Percentiles rank a stretch among this genome's conserved stretches.
These are phyloP conservation scores for Colletes latitarsis DNA, from an alignment of 1,140 invertebrate species.

Conservation along the genomic window DNA sequence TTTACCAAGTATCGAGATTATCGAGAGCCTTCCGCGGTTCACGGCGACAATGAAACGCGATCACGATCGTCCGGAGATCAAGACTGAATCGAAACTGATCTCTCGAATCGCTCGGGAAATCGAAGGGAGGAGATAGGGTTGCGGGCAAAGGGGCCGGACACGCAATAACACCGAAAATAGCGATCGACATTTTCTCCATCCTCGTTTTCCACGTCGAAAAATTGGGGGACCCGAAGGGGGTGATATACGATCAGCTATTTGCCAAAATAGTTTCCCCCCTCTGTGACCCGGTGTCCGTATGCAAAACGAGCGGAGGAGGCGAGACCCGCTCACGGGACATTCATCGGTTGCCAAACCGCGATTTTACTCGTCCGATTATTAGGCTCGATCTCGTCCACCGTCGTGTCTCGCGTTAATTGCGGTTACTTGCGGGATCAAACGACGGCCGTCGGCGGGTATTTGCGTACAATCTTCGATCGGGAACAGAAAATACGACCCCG, in stretches of 20 bases:
- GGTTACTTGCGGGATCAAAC: constrained; percentile 17
- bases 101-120: constrained; percentile 18
- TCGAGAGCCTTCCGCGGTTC: too few species aligned
- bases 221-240: constrained; percentile 61
- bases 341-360: constrained; percentile 73
- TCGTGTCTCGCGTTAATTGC: constrained; percentile 55
- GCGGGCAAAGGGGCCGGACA: constrained; percentile 47
- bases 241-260: constrained; percentile 72
- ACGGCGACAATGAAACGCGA: neutral
- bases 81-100: constrained; percentile 58
- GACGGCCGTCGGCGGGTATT: constrained; percentile 33
- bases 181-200: constrained; percentile 73
- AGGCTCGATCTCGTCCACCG: constrained; percentile 1
- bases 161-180: constrained; percentile 78
- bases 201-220: constrained; percentile 64
- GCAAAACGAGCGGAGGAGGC: constrained; percentile 11
- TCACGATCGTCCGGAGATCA: constrained; percentile 44
- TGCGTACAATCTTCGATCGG: constrained; percentile 36
- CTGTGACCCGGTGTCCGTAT: constrained; percentile 7
- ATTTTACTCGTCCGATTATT: constrained; percentile 57
- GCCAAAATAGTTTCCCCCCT: constrained; percentile 73
- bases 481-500: constrained; percentile 12
- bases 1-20: neutral
- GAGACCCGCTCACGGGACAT: constrained; percentile 51
- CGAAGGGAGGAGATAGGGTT: constrained; percentile 15